Evolutionary conservation across 2,888 invertebrate genomes (phyloP), one percentile per base, ranked within the genome.

Genomic region (Eumerus sabulonum): DNA sequence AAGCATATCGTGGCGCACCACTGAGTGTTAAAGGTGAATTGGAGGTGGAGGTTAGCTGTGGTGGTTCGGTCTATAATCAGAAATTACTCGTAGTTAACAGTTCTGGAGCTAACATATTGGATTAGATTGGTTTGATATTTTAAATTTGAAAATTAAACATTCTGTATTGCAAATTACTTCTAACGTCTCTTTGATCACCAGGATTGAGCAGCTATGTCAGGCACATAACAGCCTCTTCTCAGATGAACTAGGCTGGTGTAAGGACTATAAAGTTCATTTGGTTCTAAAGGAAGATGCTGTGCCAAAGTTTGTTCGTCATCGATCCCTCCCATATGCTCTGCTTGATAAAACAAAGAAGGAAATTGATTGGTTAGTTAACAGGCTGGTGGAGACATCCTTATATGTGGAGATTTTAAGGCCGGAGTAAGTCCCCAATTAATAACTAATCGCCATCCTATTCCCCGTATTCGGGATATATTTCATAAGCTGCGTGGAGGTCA

Each of bases 401-500:
- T 59, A 9, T 67, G 59, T 38, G 68, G 57, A 7, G 67, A 59
- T 67, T 76, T 38, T 48, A 83, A 59, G n/a, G 12, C 48, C 0
- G 14, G 27, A 1, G 14, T 57, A 14, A 56, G 42, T 27, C 40
- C 42, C 0, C 18, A 48, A 11, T 9, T 40, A n/a, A 14, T 60
- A 19, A 9, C 68, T 0, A 76, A 79, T 16, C 67, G 68, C 1
- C 74, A 82, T 45, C 73, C 76, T 0, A 66, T 82, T 9, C 72
- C 82, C 1, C 42, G 70, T 27, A 72, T 76, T 13, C 60, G 79
- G 36, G 79, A 81, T 2, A 18, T 81, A 0, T 79, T 83, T 47
- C 77, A 73, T 27, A 82, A 76, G 40, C 56, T 76, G 0, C 51
- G 82, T 60, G 73, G 82, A 0, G 76, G 79, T 11, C 18, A 72